Base-by-base conservation (phyloP, 2,888 invertebrate species). In the Sminthurides aquaticus region DNA sequence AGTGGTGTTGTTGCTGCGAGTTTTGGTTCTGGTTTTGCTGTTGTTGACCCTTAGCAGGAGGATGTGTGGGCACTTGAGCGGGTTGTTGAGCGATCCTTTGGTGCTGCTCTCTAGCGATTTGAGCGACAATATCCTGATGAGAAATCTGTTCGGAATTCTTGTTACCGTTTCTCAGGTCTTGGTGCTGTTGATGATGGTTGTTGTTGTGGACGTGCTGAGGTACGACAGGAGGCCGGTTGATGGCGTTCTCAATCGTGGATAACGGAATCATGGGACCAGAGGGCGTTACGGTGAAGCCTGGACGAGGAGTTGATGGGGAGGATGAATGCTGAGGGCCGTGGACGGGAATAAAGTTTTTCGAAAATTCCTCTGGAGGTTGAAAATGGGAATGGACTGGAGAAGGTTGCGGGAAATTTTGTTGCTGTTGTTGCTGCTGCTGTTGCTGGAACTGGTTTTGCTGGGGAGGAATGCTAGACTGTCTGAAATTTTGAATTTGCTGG, bases 211-310 rank as follows among this genome's bases (percentile, higher is more conserved):
- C 49, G n/a, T 70, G 55, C 22, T 68, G 67, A 11, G 58, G 34
- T 20, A 64, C 66, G 43, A 68, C 64, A 18, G 69, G 62, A 18
- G 71, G 70, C 22, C 67, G 68, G 28, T 63, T 69, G 34, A 74
- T 74, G 22, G 74, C 74, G 62, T 74, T 74, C 59, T 74, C 74
- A 27, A 70, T 69, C 8, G 74, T 74, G 8, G 73, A 69, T 1
- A 74, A 57, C n/a, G 70, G 70, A 48, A 72, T 69, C 67, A 74
- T 62, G 1, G 68, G 65, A 65, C 67, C 70, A 26, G 69, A 68
- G 3, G 74, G 74, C 0, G 74, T 74, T 0, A 73, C 70, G 22
- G 70, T 68, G 27, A 73, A 66, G 3, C 60, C 63, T 3, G 65
- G 52, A 2, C 65, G 61, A 20, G 67, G 65, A 15, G 68, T 66